Percentiles rank a stretch among this genome's conserved stretches.
These are phyloP conservation scores for Poecilia wingei DNA, from an alignment of 2,797 vertebrate species.

Conservation along the genomic window DNA sequence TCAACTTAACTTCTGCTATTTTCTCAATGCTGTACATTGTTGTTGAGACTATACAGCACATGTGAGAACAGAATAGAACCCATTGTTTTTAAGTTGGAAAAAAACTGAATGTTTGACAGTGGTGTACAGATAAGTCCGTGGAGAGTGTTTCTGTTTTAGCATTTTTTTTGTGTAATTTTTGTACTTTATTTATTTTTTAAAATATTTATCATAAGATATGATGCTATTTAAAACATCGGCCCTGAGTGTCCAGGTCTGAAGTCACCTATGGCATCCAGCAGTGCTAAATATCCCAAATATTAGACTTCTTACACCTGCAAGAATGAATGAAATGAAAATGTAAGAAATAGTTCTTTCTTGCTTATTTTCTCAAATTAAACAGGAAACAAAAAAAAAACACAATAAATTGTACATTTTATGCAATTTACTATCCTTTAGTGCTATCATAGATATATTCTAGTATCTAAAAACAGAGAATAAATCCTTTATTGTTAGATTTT, in stretches of 20 bases:
- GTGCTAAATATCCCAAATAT: neutral
- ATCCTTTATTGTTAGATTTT: conserved; percentile 19
- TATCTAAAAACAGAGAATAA: neutral
- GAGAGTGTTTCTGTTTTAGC: neutral
- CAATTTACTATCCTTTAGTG: neutral
- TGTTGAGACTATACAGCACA: neutral
- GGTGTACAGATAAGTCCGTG: neutral
- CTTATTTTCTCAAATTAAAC: neutral
- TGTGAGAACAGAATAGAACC: neutral
- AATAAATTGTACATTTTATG: neutral
- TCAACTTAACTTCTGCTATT: neutral
- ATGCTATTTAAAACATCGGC: neutral
- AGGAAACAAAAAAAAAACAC: neutral
- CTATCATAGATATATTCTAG: neutral
- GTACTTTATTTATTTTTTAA: neutral
- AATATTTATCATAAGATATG: neutral
- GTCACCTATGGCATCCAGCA: neutral
- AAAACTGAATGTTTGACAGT: neutral
- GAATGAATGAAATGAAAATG: neutral
- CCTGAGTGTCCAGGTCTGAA: neutral
- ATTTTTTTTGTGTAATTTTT: neutral
- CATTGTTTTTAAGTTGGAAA: neutral
- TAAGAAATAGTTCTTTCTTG: neutral
- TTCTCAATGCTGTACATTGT: neutral
- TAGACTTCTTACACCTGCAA: neutral